Evolutionary conservation across 53 echinoderm and acorn worm species (phyloP), one percentile per base, ranked within the genome.

Genomic region (Patiria pectinifera): DNA sequence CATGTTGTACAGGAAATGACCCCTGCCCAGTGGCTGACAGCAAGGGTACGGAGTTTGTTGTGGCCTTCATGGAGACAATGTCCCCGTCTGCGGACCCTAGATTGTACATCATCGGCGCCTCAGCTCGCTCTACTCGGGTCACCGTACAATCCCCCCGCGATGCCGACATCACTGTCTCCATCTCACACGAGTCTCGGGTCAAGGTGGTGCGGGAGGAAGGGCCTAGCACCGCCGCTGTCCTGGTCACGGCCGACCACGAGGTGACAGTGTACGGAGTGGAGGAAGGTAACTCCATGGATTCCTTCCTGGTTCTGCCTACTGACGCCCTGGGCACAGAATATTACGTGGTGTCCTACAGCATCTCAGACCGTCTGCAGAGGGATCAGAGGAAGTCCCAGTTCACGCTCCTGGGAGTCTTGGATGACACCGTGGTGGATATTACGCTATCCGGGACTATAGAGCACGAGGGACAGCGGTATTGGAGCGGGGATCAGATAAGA

Each of bases 321-420:
- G 94, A 96, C 85, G 95, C 94, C 12, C 92, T 98, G 44, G 96
- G 98, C 7, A 94, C 70, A 16, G 98, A 97, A 80, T 97, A 97
- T 78, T 98, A 83, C 72, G 91, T 96, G 12, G 93, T 92, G 71
- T 95, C 98, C 6, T 98, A 98, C 86, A 74, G 87, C 47, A 92
- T 98, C 72, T 79, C 96, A 14, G n/a, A 90, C 71, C 90, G 98
- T 15, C 72, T 98, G 48, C 46, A 81, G 72, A 82, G 95, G 92
- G 91, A 95, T 25, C 83, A 93, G 16, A 85, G 98, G 78, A 96
- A 96, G 74, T 96, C 96, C 16, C 96, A 98, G 84, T 98, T 98
- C 81, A 90, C 95, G 69, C 78, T 98, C n/a, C 81, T 98, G 22
- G 96, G 95, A 75, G 94, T 96, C n/a, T 77, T 71, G 7, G 90